Base-by-base conservation (phyloP, 2,888 invertebrate species). In the Drosophila parthenogenetica region DNA sequence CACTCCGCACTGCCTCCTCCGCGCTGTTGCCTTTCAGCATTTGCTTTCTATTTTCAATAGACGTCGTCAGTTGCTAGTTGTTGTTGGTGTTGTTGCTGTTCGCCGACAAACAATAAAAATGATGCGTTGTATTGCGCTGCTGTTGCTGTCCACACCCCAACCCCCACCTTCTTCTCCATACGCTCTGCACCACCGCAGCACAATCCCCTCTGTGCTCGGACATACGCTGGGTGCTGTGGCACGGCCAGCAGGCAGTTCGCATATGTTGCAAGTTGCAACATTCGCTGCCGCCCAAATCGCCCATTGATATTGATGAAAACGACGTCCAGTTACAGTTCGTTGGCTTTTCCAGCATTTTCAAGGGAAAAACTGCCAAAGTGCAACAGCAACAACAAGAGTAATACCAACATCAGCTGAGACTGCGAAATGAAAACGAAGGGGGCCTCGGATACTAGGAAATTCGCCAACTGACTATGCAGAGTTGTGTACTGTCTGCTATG, bases 301-400 rank as follows among this genome's bases (percentile, higher is more conserved):
- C 79, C 83, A 83, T 81, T 86, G 81, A 86, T 84, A 86, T 86
- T 84, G 86, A 84, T 84, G 84, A 79, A 85, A 84, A 84, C 81
- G 86, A 86, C 83, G 84, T 84, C 86, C 84, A 84, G 84, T 84
- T 83, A 84, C 84, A 84, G 84, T 84, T 84, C 84, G 84, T 84
- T 84, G 84, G 81, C 86, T 83, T 85, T 69, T 73, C 69, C 70
- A 69, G 76, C 86, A 78, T 82, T 83, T 84, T 79, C 81, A 81
- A 81, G 79, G 75, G 74, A 82, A 79, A 71, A 70, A 63, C 58
- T 53, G 57, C 62, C 64, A 78, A 68, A 60, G 70, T 65, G 69
- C 77, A 73, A 54, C 69, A 51, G 40, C 72, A 60, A 40, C 57
- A 46, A 37, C 46, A 19, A 45, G 35, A 22, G 11, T 14, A 32